Percentiles rank a stretch among this genome's conserved stretches.
Evolutionary conservation across 2,113 vertebrate species (phyloP).

Genomic region (Hydrolagus affinis): DNA sequence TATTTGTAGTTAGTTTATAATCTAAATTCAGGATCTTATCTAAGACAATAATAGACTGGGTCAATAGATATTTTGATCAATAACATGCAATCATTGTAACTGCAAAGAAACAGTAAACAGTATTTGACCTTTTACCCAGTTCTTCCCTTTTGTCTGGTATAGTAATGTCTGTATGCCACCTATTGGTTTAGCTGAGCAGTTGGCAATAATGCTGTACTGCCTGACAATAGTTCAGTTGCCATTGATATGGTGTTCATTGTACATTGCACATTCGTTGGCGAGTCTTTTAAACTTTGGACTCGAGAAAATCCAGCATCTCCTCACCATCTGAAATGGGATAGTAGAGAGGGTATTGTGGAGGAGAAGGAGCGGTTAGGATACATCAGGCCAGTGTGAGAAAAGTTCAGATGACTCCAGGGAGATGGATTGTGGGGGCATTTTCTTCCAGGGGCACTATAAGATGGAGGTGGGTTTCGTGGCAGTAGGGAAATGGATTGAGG

Average conservation of each 20-base stretch:
- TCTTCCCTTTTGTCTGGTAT: slow-evolving; percentile 36
- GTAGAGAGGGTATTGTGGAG: too few species aligned
- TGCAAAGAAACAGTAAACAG: background rate
- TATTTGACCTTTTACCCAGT: slow-evolving; percentile 43
- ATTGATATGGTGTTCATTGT: background rate
- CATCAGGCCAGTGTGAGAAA: too few species aligned
- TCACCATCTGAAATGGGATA: too few species aligned
- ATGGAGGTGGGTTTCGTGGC: too few species aligned
- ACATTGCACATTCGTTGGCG: background rate
- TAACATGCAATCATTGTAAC: background rate
- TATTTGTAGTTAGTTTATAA: background rate
- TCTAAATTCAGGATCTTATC: background rate
- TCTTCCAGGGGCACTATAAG: too few species aligned
- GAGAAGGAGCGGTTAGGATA: too few species aligned
- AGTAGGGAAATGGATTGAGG: too few species aligned
- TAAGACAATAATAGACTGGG: background rate
- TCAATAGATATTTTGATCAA: slow-evolving; percentile 10
- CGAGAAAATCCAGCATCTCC: too few species aligned
- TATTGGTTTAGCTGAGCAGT: slow-evolving; percentile 46
- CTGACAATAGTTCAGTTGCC: background rate
- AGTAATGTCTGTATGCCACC: slow-evolving; percentile 50
- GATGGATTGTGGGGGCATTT: too few species aligned
- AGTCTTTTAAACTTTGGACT: background rate
- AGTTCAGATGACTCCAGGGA: too few species aligned
- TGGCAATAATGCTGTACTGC: background rate